Conservation (phyloP, 2,888 invertebrate genomes). For the Apotomis turbidana region DNA sequence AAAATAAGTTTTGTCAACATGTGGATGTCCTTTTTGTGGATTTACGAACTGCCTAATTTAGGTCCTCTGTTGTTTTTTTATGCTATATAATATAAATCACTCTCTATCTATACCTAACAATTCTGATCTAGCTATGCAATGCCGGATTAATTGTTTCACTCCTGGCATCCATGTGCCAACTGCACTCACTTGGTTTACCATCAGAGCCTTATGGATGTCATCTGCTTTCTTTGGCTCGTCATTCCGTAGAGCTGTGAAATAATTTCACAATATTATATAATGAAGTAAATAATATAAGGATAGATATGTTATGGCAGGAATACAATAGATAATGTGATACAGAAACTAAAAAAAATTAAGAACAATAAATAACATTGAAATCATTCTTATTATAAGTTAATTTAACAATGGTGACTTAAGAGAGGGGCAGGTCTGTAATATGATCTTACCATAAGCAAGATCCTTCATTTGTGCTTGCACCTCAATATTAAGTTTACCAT, state of each 20-base stretch:
- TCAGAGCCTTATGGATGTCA: conserved; percentile 82
- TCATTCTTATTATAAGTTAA: too few species aligned
- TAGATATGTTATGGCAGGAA: too few species aligned
- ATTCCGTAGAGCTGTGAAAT: conserved; percentile 77
- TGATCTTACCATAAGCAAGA: conserved; percentile 79
- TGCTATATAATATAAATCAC: conserved; percentile 42
- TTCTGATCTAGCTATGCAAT: conserved; percentile 72
- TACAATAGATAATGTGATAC: too few species aligned
- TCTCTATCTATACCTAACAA: conserved; percentile 73
- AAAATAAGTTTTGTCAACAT: too few species aligned
- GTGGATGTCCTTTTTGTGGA: too few species aligned
- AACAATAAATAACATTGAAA: too few species aligned
- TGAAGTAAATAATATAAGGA: too few species aligned
- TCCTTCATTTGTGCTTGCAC: conserved; percentile 78
- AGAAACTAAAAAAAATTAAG: too few species aligned
- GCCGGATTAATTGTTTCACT: conserved; percentile 83
- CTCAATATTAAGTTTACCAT: conserved; percentile 77
- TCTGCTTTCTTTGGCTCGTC: conserved; percentile 80
- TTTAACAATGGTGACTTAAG: too few species aligned
- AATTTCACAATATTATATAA: not conserved
- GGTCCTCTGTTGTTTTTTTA: not conserved
- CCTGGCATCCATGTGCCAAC: conserved; percentile 86
- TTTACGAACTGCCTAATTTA: not conserved
- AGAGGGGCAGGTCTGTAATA: not conserved
- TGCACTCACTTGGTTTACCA: conserved; percentile 83